Base-by-base conservation (phyloP, 2,888 invertebrate species). In the Parnassius apollo region DNA sequence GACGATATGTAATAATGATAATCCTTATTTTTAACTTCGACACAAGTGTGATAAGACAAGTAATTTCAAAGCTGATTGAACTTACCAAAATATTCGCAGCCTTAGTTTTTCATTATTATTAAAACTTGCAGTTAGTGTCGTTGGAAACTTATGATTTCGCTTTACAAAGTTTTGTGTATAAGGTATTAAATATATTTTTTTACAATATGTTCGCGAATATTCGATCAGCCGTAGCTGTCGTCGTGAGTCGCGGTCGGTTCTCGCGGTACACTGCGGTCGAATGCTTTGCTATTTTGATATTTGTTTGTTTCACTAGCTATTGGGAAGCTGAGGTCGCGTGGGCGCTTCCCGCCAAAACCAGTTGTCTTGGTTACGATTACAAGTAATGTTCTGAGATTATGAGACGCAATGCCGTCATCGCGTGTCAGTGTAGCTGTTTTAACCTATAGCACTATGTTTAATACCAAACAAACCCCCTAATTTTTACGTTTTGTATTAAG, bases 181-280 rank as follows among this genome's bases (percentile, higher is more conserved):
- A 35, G 42, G 22, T 55, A 13, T 55, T 59, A 4, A 4, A 35
- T 25, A 25, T 25, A 46, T 51, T 59, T 55, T n/a, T 56, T 51
- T 18, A 46, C 35, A 13, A 50, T 63, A 51, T 59, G 11, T 42
- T 62, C 52, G 52, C 62, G 57, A 76, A 71, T 74, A 71, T 85
- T 90, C 88, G 88, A 81, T 80, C 88, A 89, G 90, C 88, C 78
- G 68, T 61, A 72, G 88, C 88, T 84, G 90, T 88, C 88, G 89
- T 88, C 85, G 87, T 67, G 69, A 72, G 80, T 80, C 81, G 82
- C 84, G 84, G 79, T 85, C 83, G 84, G 71, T 82, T 81, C 78
- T 85, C 83, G 89, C 89, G 82, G 84, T 86, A 87, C 85, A 91
- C 91, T 89, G 88, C 90, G 90, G 89, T 90, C 91, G 89, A 88